Evolutionary conservation across 2,113 vertebrate genomes (phyloP).

Genomic region (Eudyptes chrysolophus): DNA sequence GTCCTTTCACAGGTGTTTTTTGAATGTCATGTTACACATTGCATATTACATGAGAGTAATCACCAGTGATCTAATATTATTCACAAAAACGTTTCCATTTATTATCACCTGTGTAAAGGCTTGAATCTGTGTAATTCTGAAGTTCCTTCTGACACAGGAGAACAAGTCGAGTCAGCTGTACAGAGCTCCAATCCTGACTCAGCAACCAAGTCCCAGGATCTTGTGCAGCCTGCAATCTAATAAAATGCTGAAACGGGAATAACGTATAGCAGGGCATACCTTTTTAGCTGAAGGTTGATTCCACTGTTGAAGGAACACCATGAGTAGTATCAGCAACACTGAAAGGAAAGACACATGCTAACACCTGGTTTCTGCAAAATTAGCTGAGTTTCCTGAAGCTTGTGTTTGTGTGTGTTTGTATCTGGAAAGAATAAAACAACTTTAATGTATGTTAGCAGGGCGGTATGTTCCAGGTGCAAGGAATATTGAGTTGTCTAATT

Average conservation of each 20-base stretch:
- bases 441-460: background rate
- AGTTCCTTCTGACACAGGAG: background rate
- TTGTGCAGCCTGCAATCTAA: background rate
- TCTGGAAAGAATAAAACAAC: background rate
- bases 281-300: background rate
- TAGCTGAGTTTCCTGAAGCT: background rate
- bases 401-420: background rate
- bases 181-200: background rate
- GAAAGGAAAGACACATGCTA: background rate
- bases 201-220: background rate
- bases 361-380: background rate
- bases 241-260: background rate
- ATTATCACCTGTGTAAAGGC: background rate
- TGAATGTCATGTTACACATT: accelerated
- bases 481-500: background rate
- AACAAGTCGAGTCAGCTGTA: background rate
- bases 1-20: background rate
- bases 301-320: background rate
- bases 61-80: background rate
- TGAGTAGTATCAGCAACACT: background rate
- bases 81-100: background rate
- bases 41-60: background rate
- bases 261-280: background rate
- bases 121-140: background rate
- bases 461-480: background rate